These are phyloP conservation scores for Podotricha telesiphe DNA, from an alignment of 2,888 invertebrate genomes.

Conservation along the genomic window DNA sequence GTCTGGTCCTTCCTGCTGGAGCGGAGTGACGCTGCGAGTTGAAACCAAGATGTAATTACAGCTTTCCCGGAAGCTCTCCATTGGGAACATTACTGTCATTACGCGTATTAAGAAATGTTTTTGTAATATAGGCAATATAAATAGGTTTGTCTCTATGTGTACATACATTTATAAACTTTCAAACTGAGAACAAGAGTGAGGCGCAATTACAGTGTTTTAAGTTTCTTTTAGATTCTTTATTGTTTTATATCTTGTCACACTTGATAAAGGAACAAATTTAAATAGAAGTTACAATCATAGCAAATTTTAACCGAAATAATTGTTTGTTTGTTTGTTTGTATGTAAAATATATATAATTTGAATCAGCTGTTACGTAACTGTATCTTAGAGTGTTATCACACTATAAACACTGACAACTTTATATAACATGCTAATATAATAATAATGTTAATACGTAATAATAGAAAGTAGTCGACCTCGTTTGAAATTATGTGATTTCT, in stretches of 20 bases:
- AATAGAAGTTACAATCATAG: no score
- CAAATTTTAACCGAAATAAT: no score
- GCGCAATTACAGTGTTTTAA: no score
- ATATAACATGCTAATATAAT: constrained; percentile 1
- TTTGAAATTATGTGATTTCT: background rate
- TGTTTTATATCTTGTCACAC: no score
- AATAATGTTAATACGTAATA: background rate
- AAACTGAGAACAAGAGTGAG: no score
- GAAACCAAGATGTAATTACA: constrained; percentile 36
- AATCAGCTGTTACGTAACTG: no score
- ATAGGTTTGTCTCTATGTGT: background rate
- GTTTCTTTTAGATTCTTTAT: no score
- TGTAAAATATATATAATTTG: no score
- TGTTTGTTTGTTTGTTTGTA: no score
- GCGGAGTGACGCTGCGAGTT: constrained; percentile 2
- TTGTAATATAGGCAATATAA: background rate
- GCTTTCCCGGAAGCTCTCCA: constrained; percentile 37
- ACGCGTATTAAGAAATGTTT: constrained; percentile 13
- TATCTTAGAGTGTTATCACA: no score
- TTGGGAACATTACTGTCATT: constrained; percentile 28
- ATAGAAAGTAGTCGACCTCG: constrained; percentile 5
- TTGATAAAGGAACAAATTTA: no score
- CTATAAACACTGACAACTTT: background rate
- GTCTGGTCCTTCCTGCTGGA: constrained; percentile 21
- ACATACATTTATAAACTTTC: background rate